Conservation (phyloP, 2,113 vertebrate species). For the Perccottus glenii region DNA sequence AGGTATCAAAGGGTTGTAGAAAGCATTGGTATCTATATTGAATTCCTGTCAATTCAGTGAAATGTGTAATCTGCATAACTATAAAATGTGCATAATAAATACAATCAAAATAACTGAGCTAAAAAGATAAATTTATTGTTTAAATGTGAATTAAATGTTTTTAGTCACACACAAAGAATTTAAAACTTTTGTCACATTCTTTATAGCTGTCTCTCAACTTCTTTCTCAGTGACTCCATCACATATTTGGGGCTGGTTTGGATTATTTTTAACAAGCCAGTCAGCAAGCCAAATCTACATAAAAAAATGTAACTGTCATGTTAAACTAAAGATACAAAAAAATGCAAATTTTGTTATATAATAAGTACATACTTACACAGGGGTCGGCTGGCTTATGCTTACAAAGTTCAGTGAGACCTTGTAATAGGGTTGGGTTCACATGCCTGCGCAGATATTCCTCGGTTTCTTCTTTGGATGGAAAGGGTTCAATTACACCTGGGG, state of each 20-base stretch:
- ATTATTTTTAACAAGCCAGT: constrained; percentile 91
- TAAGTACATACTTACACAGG: constrained; percentile 81
- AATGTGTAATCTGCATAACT: background rate
- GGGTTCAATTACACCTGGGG: constrained; percentile 84
- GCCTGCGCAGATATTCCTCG: constrained; percentile 85
- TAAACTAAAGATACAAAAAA: background rate
- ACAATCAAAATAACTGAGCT: background rate
- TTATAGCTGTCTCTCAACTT: constrained; percentile 23
- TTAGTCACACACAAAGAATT: background rate
- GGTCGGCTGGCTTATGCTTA: constrained; percentile 88
- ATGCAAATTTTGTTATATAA: background rate
- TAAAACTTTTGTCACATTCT: background rate
- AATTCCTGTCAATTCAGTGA: too few species aligned
- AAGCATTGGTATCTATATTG: too few species aligned
- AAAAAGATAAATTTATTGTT: background rate
- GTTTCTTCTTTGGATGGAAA: constrained; percentile 80
- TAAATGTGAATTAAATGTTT: too few species aligned
- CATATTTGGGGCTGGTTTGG: constrained; percentile 85
- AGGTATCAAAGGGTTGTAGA: too few species aligned
- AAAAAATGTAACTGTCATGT: constrained; percentile 1
- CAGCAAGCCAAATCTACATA: constrained; percentile 89
- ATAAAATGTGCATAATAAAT: background rate
- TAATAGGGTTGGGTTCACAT: constrained; percentile 86
- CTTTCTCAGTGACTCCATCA: constrained; percentile 43
- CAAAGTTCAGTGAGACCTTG: constrained; percentile 90